phyloP scores from a whole-genome alignment of 1,140 invertebrate species.

The Brachionus paranguensis region DNA sequence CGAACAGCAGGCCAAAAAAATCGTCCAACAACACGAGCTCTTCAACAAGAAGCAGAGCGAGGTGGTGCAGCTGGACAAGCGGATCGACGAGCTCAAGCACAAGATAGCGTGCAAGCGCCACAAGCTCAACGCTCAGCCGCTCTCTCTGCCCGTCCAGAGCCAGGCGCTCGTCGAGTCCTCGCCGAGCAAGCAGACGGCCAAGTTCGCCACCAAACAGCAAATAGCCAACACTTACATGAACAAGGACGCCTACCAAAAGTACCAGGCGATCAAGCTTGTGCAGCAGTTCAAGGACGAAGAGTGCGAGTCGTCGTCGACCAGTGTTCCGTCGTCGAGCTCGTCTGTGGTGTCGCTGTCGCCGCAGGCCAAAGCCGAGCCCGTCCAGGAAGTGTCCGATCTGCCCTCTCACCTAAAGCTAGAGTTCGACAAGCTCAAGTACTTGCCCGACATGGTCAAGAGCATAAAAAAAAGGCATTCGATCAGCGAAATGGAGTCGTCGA shows the following conservation, averaged over 20 bases:
- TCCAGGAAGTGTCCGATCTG: neutral
- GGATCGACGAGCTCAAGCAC: conserved; percentile 73
- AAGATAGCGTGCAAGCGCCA: conserved; percentile 68
- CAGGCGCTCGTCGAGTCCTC: conserved; percentile 42
- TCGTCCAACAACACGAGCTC: conserved; percentile 76
- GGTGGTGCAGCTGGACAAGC: conserved; percentile 78
- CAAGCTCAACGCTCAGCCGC: conserved; percentile 61
- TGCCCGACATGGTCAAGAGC: conserved; percentile 27
- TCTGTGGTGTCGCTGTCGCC: neutral
- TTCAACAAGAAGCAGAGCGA: conserved; percentile 78
- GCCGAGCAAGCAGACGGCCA: conserved; percentile 46
- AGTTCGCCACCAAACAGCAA: conserved; percentile 45
- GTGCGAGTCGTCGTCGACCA: conserved; percentile 21
- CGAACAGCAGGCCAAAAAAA: conserved; percentile 79
- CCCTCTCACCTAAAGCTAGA: conserved; percentile 8
- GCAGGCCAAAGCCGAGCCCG: neutral
- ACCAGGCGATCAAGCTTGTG: conserved; percentile 42
- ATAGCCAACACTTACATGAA: conserved; percentile 48
- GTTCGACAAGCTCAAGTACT: conserved; percentile 33
- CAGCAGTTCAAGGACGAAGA: conserved; percentile 8
- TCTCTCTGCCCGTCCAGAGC: conserved; percentile 48
- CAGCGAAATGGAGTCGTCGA: conserved; percentile 23
- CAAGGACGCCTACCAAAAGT: conserved; percentile 49
- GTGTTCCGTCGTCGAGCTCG: neutral
- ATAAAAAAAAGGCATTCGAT: conserved; percentile 41